Base-by-base conservation (phyloP, 1,140 invertebrate species). In the Popillia japonica region DNA sequence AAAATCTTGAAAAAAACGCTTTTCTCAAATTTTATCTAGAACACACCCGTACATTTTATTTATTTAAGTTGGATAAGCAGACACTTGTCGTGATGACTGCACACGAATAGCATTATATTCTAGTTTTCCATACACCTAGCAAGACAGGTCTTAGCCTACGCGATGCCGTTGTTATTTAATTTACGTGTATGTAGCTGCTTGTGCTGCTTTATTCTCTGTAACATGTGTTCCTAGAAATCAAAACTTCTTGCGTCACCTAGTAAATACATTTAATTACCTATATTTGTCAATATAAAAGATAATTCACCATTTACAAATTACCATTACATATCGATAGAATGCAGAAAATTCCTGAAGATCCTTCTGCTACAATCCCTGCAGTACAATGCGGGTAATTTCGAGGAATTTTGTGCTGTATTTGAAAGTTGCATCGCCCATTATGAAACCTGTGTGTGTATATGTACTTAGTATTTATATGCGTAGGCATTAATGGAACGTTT, bases 61-160 rank as follows among this genome's bases (percentile, higher is more conserved):
- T 34, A 34, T 34, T 34, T 34, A 34, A 34, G 4, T 34, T 34
- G 1, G 1, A 34, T 34, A 34, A 34, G 1, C 27, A 34, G 27
- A 34, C 27, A 34, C 27, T 34, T 34, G 1, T 34, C 27, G 4
- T 34, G 27, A 4, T 34, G 1, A 34, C 27, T 34, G 4, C 27
- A 34, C 27, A 2, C 27, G 27, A 34, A 34, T 34, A 34, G 27
- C 27, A 34, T 34, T 34, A 34, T 34, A 34, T 34, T 34, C 27
- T 34, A 34, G 27, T 34, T 34, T 34, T 34, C 27, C 27, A 34
- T 34, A 34, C 27, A 34, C 27, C 27, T 34, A 55, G 14, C 17
- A 55, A 55, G 48, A 17, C 48, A 55, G 48, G 48, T 55, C 48
- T 55, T 55, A 17, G 48, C 48, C 48, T 55, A 55, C 48, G 48